Conservation (phyloP, 2,797 vertebrate genomes). For the Clamator glandarius region DNA sequence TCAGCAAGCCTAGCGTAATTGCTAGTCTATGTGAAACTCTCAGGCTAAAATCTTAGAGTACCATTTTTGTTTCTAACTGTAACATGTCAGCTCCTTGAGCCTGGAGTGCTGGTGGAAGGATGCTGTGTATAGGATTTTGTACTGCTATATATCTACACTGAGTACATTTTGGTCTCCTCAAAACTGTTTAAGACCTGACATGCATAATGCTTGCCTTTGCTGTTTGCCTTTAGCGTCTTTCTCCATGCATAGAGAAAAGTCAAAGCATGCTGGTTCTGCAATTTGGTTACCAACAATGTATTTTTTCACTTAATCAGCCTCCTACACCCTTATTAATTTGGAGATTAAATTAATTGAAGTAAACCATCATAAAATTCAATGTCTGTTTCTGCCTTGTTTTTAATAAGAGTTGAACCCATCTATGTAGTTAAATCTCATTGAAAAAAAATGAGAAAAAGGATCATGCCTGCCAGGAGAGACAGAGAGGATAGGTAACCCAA, state of each 20-base stretch:
- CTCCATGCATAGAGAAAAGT: neutral
- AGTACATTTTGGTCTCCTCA: neutral
- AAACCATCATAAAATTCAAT: too few relatives aligned
- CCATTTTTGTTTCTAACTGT: fast-evolving
- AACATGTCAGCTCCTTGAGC: neutral
- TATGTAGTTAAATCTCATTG: too few relatives aligned
- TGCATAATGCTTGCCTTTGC: neutral
- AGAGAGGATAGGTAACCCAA: too few relatives aligned
- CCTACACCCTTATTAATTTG: too few relatives aligned
- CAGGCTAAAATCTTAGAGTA: neutral
- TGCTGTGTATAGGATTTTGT: neutral
- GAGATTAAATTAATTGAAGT: too few relatives aligned
- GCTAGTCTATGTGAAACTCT: neutral
- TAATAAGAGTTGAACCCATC: too few relatives aligned
- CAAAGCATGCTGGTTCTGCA: neutral
- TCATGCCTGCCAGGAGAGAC: too few relatives aligned
- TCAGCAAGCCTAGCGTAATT: neutral
- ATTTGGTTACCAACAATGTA: neutral
- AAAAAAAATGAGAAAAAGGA: too few relatives aligned
- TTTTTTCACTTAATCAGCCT: neutral
- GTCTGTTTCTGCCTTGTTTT: too few relatives aligned
- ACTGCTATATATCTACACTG: neutral
- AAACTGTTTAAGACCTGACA: neutral
- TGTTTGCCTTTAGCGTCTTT: neutral
- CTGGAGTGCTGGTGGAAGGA: neutral